Evolutionary conservation across 1,140 invertebrate species (phyloP).

Genomic region (Calephelis virginiensis): DNA sequence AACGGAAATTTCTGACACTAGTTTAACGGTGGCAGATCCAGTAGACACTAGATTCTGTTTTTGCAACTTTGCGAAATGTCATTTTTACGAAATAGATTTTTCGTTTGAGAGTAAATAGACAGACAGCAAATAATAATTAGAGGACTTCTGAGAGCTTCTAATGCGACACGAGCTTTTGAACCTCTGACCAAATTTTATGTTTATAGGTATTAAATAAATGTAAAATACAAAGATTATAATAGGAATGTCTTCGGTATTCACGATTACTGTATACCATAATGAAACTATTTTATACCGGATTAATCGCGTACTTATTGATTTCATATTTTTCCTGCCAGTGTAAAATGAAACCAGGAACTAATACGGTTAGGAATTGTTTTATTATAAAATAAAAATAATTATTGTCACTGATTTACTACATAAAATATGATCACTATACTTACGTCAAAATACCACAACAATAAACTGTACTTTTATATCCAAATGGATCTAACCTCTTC

Average conservation of each 20-base stretch:
- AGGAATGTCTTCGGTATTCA: background rate
- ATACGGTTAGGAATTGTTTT: slow-evolving; percentile 10
- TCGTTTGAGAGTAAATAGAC: too few species aligned
- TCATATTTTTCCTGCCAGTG: slow-evolving; percentile 1
- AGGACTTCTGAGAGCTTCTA: too few species aligned
- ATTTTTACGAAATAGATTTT: too few species aligned
- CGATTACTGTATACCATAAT: slow-evolving; percentile 8
- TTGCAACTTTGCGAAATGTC: too few species aligned
- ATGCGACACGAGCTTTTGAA: slow-evolving; percentile 7
- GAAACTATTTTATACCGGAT: background rate
- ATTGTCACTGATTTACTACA: slow-evolving; percentile 3
- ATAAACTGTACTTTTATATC: slow-evolving; percentile 23
- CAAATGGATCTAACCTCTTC: slow-evolving; percentile 20
- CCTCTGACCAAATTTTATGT: slow-evolving; percentile 23
- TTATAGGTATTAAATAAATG: slow-evolving; percentile 3
- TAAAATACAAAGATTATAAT: background rate
- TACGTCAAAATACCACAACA: slow-evolving; percentile 22
- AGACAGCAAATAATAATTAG: too few species aligned
- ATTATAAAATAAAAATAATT: slow-evolving; percentile 14
- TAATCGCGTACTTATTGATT: slow-evolving; percentile 13
- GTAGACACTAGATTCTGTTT: too few species aligned
- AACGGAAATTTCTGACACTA: slow-evolving; percentile 5
- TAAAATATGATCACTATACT: slow-evolving; percentile 9
- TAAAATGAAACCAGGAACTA: slow-evolving; percentile 9
- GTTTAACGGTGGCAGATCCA: too few species aligned